Evolutionary conservation across 2,888 invertebrate species (phyloP).

Genomic region (Apamea anceps): DNA sequence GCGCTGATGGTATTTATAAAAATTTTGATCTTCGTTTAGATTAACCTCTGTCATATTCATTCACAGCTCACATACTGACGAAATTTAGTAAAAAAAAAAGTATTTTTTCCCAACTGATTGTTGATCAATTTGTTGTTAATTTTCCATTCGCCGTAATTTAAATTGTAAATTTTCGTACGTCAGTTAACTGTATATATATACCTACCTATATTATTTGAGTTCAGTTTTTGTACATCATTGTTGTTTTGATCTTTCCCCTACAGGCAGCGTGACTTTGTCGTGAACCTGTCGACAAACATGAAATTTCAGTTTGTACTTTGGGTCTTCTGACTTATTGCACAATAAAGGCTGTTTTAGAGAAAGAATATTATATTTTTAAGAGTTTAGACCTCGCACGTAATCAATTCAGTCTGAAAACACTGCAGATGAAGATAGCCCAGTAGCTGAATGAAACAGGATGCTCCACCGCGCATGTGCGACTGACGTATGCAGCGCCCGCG

Average conservation of each 20-base stretch:
- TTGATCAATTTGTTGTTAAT: slow-evolving; percentile 20
- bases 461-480: slow-evolving; percentile 8
- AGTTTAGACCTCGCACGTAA: background rate
- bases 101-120: background rate
- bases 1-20: background rate
- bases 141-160: slow-evolving; percentile 37
- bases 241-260: slow-evolving; percentile 54
- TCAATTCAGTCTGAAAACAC: background rate
- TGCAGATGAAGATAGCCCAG: slow-evolving; percentile 22
- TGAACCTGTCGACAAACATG: slow-evolving; percentile 30
- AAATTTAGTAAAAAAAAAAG: background rate
- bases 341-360: background rate
- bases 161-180: slow-evolving; percentile 53
- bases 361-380: background rate
- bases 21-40: background rate
- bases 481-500: slow-evolving; percentile 71
- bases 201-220: background rate
- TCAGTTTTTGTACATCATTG: slow-evolving; percentile 43
- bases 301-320: background rate
- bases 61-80: background rate
- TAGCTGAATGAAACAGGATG: slow-evolving; percentile 12
- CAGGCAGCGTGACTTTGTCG: slow-evolving; percentile 15
- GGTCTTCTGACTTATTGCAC: background rate
- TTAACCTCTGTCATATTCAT: background rate
- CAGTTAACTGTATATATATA: slow-evolving; percentile 9